These are phyloP conservation scores for Clusia tigrina DNA, from an alignment of 2,888 invertebrate genomes.

Conservation along the genomic window DNA sequence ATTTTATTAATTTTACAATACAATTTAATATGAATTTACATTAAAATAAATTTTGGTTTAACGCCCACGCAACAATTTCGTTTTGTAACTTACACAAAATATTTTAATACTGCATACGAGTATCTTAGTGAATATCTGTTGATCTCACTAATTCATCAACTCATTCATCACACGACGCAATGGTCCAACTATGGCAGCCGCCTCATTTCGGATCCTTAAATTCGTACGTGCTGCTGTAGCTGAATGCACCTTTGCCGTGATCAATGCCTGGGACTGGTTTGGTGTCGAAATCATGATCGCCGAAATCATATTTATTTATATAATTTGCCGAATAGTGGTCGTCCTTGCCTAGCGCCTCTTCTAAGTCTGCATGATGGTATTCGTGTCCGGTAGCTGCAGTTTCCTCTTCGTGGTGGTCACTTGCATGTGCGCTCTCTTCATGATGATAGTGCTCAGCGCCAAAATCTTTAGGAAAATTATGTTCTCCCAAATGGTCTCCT, in stretches of 20 bases:
- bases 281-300: constrained; percentile 37
- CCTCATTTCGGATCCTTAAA: constrained; percentile 47
- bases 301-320: constrained; percentile 27
- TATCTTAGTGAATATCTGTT: no score
- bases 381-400: constrained; percentile 37
- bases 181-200: background rate
- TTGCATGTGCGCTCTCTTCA: constrained; percentile 46
- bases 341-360: constrained; percentile 19
- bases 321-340: background rate
- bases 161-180: background rate
- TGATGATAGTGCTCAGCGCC: constrained; percentile 32
- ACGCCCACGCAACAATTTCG: no score
- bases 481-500: constrained; percentile 51
- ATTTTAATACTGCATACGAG: no score
- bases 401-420: constrained; percentile 30
- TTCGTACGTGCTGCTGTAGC: constrained; percentile 59
- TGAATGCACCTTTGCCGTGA: constrained; percentile 61
- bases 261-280: constrained; percentile 57
- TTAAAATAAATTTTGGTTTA: no score
- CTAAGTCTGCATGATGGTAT: constrained; percentile 33
- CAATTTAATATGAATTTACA: no score
- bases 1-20: no score
- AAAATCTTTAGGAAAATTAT: constrained; percentile 50
- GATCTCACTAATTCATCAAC: no score
- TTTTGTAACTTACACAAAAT: no score